These are phyloP conservation scores for Tympanuchus pallidicinctus DNA, from an alignment of 2,113 vertebrate genomes.

Conservation along the genomic window DNA sequence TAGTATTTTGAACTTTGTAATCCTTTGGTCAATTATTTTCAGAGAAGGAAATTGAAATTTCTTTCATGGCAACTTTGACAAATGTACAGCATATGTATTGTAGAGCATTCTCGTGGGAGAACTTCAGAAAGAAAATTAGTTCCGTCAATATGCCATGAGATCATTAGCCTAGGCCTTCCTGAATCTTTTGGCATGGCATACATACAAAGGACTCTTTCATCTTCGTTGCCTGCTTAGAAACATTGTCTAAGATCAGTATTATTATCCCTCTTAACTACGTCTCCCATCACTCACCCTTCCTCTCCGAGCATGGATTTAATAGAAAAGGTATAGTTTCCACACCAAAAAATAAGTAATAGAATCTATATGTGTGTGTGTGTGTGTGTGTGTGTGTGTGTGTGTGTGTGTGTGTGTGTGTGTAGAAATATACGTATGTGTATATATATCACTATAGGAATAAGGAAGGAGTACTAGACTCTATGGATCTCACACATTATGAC, in stretches of 20 bases:
- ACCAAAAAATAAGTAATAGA: background rate
- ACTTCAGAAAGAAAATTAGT: constrained; percentile 50
- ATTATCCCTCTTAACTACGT: constrained; percentile 19
- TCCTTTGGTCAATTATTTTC: constrained; percentile 63
- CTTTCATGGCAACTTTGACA: constrained; percentile 43
- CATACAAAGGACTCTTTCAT: constrained; percentile 20
- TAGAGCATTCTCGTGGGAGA: constrained; percentile 35
- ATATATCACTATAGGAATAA: background rate
- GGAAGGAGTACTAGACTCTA: background rate
- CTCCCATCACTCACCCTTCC: background rate
- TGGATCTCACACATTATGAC: fast-evolving
- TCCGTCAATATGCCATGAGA: background rate
- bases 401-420: background rate
- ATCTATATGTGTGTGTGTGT: background rate
- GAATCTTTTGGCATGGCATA: constrained; percentile 26
- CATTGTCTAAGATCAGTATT: background rate
- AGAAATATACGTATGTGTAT: background rate
- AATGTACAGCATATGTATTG: constrained; percentile 44
- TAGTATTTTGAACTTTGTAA: constrained; percentile 35
- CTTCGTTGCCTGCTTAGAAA: constrained; percentile 22
- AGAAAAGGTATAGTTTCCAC: background rate
- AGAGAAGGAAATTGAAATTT: constrained; percentile 66
- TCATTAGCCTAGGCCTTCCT: constrained; percentile 31
- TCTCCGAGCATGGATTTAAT: constrained; percentile 22
- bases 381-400: background rate